Base-by-base conservation (phyloP, 2,113 vertebrate species). In the Ictalurus punctatus region DNA sequence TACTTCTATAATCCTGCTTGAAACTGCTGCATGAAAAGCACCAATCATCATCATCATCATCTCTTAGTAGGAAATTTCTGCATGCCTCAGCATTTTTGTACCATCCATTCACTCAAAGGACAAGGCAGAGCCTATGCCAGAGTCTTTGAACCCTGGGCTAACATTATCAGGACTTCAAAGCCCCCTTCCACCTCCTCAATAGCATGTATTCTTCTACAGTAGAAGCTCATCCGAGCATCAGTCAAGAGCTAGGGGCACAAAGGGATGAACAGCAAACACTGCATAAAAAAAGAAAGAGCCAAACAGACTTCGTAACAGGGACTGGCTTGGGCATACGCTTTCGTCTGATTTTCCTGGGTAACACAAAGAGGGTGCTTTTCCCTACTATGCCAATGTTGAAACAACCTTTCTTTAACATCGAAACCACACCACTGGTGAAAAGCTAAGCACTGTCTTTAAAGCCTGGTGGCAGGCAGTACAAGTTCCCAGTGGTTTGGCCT, bases 131-230 rank as follows among this genome's bases (percentile, higher is more conserved):
- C 93, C 94, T 94, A 91, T 94, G 89, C 87, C 88, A 84, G 90
- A 74, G 91, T 59, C 92, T 95, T 94, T 94, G 93, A 96, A 94
- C 94, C 89, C 85, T 89, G 83, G 91, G 91, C 93, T 94, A 94
- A 94, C 92, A 91, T 94, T 93, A 94, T 92, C 89, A 92, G 76
- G 79, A 94, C 94, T 95, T 95, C 94, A 95, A 95, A 95, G 94
- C 19, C 9, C 61, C 76, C 34, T 89, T 91, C 89, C 92, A 91
- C 88, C 89, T 67, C 87, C 90, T 92, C 89, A 92, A 92, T 92
- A 84, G 87, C 92, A 61, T 85, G 91, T 90, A 93, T 94, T 94
- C 93, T 90, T 92, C 88, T 92, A 88, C 83, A 86, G 83, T 89
- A 85, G 58, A 81, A 86, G 87, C 79, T 83, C 85, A 87, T 87